Base-by-base conservation (phyloP, 2,797 vertebrate genomes). In the Catharus ustulatus region DNA sequence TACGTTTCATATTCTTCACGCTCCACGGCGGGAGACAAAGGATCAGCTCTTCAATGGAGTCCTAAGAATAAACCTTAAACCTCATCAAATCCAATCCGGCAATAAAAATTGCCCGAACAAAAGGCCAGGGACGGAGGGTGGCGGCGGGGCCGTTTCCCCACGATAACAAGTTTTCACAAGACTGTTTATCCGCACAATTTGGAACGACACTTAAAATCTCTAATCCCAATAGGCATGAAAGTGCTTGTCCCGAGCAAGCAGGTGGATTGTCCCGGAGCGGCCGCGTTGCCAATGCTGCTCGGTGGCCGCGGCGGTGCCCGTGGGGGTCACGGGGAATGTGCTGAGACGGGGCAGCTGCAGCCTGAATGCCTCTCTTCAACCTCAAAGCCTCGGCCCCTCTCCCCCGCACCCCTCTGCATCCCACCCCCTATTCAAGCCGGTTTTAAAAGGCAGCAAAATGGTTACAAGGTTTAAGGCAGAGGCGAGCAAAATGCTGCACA, bases 131-230 rank as follows among this genome's bases (percentile, higher is more conserved):
- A 77, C 54, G 48, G 24, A 81, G 98, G 52, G 51, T 34, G 59
- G 97, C 26, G 98, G 98, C 91, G 81, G 97, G 93, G 97, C 98
- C 98, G 96, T 98, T 98, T 98, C 96, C 98, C 98, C 97, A 97
- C 96, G 98, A 98, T 98, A 98, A 99, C 98, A 98, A 98, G 98
- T 98, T 98, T 98, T 98, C 98, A 98, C 98, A 97, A 97, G 98
- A 97, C 98, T 97, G 98, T 98, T 98, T 98, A 98, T 98, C 97
- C 94, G 46, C 97, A 80, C 94, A 83, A 93, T 94, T 94, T 94
- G 75, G 87, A 93, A 97, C 66, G 96, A 95, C 83, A 94, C 91
- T 96, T 96, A 96, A 97, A 97, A 94, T 94, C 97, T 97, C 95
- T 98, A 98, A 98, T 98, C 98, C 98, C 98, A 98, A 98, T 62